Percentiles rank a stretch among this genome's conserved stretches.
phyloP scores from a whole-genome alignment of 2,888 invertebrate species.

The Auanema sp. region DNA sequence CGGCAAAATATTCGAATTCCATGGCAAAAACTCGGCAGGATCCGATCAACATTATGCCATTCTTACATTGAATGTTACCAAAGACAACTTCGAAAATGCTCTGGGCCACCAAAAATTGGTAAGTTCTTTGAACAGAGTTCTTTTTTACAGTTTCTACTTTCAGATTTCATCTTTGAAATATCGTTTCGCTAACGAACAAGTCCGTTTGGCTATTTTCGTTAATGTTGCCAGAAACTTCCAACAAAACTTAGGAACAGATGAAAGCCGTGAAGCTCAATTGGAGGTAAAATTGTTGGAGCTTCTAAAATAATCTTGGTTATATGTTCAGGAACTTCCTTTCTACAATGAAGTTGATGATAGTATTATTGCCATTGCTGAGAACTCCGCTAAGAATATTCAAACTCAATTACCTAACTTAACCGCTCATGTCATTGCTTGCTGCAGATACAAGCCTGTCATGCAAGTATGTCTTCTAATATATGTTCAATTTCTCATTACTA shows the following conservation, averaged over 20 bases:
- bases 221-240: no score
- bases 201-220: neutral
- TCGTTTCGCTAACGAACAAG: neutral
- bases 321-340: slow-evolving; percentile 20
- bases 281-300: neutral
- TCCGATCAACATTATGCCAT: no score
- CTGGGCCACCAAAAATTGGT: neutral
- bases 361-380: slow-evolving; percentile 19
- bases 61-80: no score
- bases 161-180: neutral
- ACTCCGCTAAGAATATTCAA: neutral
- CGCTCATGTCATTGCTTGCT: slow-evolving; percentile 30
- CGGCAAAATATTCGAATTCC: no score
- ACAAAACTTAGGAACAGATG: slow-evolving; percentile 22
- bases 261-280: slow-evolving; percentile 18
- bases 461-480: slow-evolving; percentile 16
- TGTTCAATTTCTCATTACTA: neutral
- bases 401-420: slow-evolving; percentile 15
- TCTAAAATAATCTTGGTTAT: neutral
- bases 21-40: no score
- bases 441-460: slow-evolving; percentile 33
- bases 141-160: no score
- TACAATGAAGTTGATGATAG: slow-evolving; percentile 22
- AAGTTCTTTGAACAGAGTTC: neutral
- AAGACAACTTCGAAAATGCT: neutral